Evolutionary conservation across 2,888 invertebrate genomes (phyloP), one percentile per base, ranked within the genome.

Genomic region (Pasiphila rectangulata): DNA sequence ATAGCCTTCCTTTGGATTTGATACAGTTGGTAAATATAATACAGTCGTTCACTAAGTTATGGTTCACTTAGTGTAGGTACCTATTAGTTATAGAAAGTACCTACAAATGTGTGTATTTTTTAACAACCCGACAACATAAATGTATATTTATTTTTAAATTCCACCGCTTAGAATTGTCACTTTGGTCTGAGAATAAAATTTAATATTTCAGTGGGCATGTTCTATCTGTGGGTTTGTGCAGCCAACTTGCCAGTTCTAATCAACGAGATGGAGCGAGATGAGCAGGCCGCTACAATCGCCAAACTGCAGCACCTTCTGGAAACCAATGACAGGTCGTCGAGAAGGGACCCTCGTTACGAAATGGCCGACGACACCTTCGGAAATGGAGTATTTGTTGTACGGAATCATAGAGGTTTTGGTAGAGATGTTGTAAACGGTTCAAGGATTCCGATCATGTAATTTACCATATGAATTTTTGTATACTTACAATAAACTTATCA

Each of bases 221-320:
- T 81, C 57, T 88, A 88, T 53, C 56, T 87, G 32, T 87, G 86
- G 88, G 61, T 86, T 29, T 88, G 88, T 59, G 75, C 79, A 5
- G 74, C 79, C 1, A 85, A 78, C 60, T 64, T 88, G 17, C 88
- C 87, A 0, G 66, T 85, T 46, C 62, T 88, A 2, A 77, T 86
- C 51, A 86, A 78, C 45, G 86, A 86, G 55, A 82, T 79, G 64
- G 76, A 85, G 45, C 70, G 68, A 1, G 83, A 85, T 37, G 78
- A 85, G 49, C 82, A 86, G 46, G 64, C 67, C n/a, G 72, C 69
- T 0, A 77, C 77, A 5, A 79, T 88, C 16, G 66, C 61, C 4
- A 82, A 73, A 52, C 57, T 86, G 15, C 71, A 75, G 40, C 66
- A 70, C 38, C 63, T 83, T 3, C 54, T 87, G 9, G 67, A 79